phyloP scores from a whole-genome alignment of 2,888 invertebrate genomes.

The Eilema caniola region DNA sequence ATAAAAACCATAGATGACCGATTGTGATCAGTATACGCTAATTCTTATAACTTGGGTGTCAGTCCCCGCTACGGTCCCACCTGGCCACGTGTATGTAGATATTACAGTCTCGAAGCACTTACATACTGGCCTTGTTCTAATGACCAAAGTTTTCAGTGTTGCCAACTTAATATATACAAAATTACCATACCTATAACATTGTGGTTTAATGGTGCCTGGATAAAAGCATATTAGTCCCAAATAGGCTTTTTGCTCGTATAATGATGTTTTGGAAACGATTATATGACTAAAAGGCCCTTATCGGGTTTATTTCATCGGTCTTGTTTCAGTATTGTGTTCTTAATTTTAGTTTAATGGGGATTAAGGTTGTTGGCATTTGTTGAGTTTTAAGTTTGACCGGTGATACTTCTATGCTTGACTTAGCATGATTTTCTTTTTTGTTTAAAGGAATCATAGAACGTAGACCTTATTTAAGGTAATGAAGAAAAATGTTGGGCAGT shows the following conservation, averaged over 20 bases:
- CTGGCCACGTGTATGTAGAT: constrained; percentile 71
- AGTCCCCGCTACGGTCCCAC: constrained; percentile 58
- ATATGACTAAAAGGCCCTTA: constrained; percentile 19
- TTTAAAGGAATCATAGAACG: no score
- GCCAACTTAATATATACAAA: constrained; percentile 78
- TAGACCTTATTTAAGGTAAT: no score
- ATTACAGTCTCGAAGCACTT: constrained; percentile 72
- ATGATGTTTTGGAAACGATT: constrained; percentile 41
- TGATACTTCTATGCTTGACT: no score
- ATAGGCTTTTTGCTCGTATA: constrained; percentile 45
- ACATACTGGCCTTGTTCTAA: constrained; percentile 75
- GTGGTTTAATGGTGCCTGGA: constrained; percentile 46
- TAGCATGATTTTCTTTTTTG: no score
- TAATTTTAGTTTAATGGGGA: constrained; percentile 1
- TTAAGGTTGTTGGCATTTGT: not conserved
- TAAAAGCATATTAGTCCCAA: constrained; percentile 56
- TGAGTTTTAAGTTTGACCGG: not conserved
- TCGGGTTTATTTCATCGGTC: constrained; percentile 22
- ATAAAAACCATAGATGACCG: no score
- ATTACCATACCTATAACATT: constrained; percentile 67
- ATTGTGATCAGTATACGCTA: constrained; percentile 16
- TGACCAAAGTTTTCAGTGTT: constrained; percentile 79
- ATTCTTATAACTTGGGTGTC: constrained; percentile 34
- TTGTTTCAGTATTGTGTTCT: constrained; percentile 8
- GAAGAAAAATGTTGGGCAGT: no score